These are phyloP conservation scores for Etheostoma nigrum DNA, from an alignment of 2,797 vertebrate species.

Conservation along the genomic window DNA sequence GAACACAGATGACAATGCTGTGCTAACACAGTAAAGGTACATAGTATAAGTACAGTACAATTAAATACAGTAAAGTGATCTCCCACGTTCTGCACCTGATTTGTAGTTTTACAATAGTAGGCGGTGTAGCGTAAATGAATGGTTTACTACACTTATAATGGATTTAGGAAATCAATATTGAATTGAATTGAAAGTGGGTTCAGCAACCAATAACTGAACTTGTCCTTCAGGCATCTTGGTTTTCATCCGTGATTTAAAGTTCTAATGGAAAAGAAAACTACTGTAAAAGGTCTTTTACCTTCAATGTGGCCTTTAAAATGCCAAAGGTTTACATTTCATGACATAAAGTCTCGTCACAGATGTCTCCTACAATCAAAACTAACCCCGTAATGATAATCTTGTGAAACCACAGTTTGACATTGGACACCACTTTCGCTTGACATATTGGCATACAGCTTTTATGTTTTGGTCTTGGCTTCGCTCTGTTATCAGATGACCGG, in stretches of 20 bases:
- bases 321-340: conserved; percentile 53
- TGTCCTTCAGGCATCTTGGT: not conserved
- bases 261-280: not conserved
- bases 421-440: conserved; percentile 59
- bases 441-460: conserved; percentile 62
- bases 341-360: conserved; percentile 43
- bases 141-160: too few species aligned
- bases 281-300: not conserved
- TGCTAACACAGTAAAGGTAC: not conserved
- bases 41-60: too few species aligned
- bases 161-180: too few species aligned
- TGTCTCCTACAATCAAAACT: conserved; percentile 32
- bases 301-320: conserved; percentile 24
- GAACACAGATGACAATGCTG: not conserved
- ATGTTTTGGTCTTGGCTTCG: conserved; percentile 62
- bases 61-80: too few species aligned
- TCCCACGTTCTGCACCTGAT: too few species aligned
- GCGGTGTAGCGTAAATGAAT: too few species aligned
- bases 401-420: conserved; percentile 60
- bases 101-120: too few species aligned
- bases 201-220: not conserved
- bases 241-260: conserved; percentile 4
- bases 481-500: conserved; percentile 65
- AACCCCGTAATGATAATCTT: conserved; percentile 42
- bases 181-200: not conserved